These are phyloP conservation scores for Alauda arvensis DNA, from an alignment of 2,797 vertebrate genomes.

Conservation along the genomic window DNA sequence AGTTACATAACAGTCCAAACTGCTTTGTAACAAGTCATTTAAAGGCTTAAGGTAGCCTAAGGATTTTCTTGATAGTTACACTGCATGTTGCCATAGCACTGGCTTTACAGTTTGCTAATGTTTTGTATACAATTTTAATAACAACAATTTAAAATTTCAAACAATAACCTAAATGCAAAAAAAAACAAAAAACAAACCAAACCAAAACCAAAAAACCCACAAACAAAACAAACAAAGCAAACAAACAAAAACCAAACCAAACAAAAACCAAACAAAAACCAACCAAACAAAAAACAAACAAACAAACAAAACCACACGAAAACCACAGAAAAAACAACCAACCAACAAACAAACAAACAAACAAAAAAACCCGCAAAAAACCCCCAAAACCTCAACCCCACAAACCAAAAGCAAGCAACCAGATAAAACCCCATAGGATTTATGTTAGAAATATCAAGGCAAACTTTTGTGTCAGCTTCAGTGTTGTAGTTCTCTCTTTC, in stretches of 20 bases:
- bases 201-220: too few relatives aligned
- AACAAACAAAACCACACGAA: too few relatives aligned
- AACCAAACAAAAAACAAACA: too few relatives aligned
- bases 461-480: background rate
- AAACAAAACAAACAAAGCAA: too few relatives aligned
- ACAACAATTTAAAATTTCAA: background rate
- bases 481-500: background rate
- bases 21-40: background rate
- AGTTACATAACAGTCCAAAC: background rate
- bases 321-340: too few relatives aligned
- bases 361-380: too few relatives aligned
- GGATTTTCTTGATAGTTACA: background rate
- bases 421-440: accelerated
- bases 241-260: too few relatives aligned
- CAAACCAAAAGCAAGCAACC: background rate
- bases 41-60: background rate
- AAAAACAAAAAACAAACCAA: too few relatives aligned
- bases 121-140: background rate
- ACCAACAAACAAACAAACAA: too few relatives aligned
- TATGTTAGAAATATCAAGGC: background rate
- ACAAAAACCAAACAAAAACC: too few relatives aligned
- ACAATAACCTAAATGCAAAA: background rate
- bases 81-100: too few relatives aligned
- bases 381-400: too few relatives aligned
- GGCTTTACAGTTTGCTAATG: background rate